phyloP scores from a whole-genome alignment of 1,140 invertebrate genomes.

The Drosophila tsacasi region DNA sequence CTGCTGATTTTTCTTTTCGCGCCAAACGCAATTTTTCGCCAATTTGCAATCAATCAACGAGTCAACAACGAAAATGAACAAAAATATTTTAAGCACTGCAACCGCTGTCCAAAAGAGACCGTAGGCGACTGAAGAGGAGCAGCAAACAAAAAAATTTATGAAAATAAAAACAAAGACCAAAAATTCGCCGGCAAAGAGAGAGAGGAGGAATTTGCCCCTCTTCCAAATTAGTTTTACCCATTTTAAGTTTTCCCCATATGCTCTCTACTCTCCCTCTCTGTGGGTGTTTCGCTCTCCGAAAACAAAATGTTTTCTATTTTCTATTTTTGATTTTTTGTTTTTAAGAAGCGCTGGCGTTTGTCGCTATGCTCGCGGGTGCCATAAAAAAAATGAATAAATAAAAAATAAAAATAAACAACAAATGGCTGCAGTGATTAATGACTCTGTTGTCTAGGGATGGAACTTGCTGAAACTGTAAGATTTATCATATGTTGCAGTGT shows the following conservation, averaged over 20 bases:
- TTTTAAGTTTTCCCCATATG: slow-evolving; percentile 1
- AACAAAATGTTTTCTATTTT: slow-evolving; percentile 29
- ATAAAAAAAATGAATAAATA: slow-evolving; percentile 58
- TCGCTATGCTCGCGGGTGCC: slow-evolving; percentile 54
- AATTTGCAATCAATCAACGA: slow-evolving; percentile 58
- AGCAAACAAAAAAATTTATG: slow-evolving; percentile 19
- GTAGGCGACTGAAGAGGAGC: slow-evolving; percentile 29
- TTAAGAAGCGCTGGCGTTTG: slow-evolving; percentile 39
- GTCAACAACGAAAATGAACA: background rate
- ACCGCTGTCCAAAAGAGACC: slow-evolving; percentile 40
- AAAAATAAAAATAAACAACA: slow-evolving; percentile 69
- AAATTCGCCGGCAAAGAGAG: slow-evolving; percentile 44
- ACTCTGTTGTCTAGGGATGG: slow-evolving; percentile 42
- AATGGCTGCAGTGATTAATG: slow-evolving; percentile 68
- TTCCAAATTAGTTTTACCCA: slow-evolving; percentile 25
- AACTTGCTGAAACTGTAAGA: slow-evolving; percentile 32
- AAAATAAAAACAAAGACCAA: slow-evolving; percentile 23
- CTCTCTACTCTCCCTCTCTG: slow-evolving; percentile 21
- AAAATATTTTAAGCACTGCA: slow-evolving; percentile 25
- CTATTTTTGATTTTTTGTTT: slow-evolving; percentile 44
- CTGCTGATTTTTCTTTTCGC: slow-evolving; percentile 30
- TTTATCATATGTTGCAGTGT: slow-evolving; percentile 19
- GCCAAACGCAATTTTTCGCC: slow-evolving; percentile 49
- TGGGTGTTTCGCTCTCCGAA: slow-evolving; percentile 9
- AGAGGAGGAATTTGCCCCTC: slow-evolving; percentile 27